Evolutionary conservation across 2,888 invertebrate genomes (phyloP).

Genomic region (Melanophora roralis): DNA sequence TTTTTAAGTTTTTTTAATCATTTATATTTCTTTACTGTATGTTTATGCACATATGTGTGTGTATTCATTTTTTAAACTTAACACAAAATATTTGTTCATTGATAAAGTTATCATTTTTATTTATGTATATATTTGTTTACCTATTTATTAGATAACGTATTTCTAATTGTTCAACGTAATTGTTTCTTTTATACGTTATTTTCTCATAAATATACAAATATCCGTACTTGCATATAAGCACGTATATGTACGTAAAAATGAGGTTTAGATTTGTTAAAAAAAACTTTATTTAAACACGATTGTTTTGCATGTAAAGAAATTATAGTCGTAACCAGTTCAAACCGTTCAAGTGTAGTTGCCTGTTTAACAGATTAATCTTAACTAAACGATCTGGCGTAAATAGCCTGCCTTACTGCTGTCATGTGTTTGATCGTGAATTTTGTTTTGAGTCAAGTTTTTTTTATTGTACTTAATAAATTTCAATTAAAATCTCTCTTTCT

Average conservation of each 20-base stretch:
- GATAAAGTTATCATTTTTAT: conserved; percentile 38
- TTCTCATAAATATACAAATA: background rate
- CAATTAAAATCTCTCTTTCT: conserved; percentile 31
- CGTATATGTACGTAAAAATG: too few species aligned
- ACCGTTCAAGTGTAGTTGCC: background rate
- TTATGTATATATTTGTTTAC: conserved; percentile 33
- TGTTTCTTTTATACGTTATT: background rate
- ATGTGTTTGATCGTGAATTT: conserved; percentile 39
- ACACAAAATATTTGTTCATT: conserved; percentile 29
- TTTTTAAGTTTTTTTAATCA: background rate
- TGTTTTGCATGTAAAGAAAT: conserved; percentile 13
- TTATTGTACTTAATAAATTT: background rate
- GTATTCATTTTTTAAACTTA: background rate
- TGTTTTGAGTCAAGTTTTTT: conserved; percentile 20
- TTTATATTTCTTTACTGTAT: background rate
- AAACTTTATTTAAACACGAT: conserved; percentile 19
- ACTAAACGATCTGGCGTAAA: conserved; percentile 44
- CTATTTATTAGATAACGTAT: conserved; percentile 36
- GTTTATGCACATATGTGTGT: background rate
- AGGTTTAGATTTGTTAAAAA: background rate
- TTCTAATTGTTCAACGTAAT: background rate
- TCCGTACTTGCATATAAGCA: too few species aligned
- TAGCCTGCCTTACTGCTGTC: conserved; percentile 29
- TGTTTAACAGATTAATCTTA: conserved; percentile 37
- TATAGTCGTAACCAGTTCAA: background rate